Evolutionary conservation across 2,797 vertebrate species (phyloP).

Genomic region (Taenioides sp.): DNA sequence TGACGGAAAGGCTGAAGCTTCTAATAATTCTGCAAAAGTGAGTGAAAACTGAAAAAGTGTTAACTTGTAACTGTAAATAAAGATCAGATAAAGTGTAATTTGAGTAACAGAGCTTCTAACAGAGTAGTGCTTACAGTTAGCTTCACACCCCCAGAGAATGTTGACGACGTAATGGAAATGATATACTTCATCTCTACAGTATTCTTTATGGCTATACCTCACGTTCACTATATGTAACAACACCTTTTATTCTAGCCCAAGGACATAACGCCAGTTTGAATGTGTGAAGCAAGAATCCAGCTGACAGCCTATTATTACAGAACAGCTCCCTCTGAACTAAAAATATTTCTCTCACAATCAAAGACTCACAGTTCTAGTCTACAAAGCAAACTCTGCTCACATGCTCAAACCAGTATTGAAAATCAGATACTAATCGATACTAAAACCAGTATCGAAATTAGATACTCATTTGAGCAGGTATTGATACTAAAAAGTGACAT

Average conservation of each 20-base stretch:
- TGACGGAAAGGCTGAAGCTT: too few species aligned
- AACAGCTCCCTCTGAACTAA: background rate
- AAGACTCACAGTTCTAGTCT: background rate
- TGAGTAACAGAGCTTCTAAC: too few species aligned
- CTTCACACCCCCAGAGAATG: too few species aligned
- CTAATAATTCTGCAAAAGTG: too few species aligned
- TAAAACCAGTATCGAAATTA: too few species aligned
- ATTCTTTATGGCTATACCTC: background rate
- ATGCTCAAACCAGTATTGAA: conserved; percentile 5
- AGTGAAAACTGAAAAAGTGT: too few species aligned
- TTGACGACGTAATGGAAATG: background rate
- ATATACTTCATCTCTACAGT: background rate
- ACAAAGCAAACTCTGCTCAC: conserved; percentile 26
- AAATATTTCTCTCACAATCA: background rate
- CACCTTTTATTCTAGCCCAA: background rate
- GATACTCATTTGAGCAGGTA: too few species aligned
- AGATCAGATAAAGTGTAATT: too few species aligned
- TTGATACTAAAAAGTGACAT: too few species aligned
- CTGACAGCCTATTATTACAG: background rate
- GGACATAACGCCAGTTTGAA: background rate
- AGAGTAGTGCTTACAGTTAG: too few species aligned
- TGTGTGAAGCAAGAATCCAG: background rate
- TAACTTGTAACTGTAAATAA: too few species aligned
- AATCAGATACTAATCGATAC: too few species aligned
- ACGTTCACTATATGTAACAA: background rate